Evolutionary conservation across 2,113 vertebrate genomes (phyloP), one percentile per base, ranked within the genome.

Genomic region (Arenaria interpres): DNA sequence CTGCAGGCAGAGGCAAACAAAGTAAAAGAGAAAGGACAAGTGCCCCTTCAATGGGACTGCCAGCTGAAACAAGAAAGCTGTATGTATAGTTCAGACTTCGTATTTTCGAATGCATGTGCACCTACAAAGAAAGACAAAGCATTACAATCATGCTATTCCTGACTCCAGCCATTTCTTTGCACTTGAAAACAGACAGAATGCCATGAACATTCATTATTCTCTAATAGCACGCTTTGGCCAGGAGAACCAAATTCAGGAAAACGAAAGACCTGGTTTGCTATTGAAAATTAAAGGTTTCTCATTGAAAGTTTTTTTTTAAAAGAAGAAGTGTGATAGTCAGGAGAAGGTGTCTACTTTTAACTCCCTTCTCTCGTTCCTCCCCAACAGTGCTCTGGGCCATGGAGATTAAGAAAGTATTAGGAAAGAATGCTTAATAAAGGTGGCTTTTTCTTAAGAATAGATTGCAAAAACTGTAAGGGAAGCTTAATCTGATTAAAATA

Each of bases 401-500:
- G 16, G 73, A 89, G 53, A 50, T 75, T 93, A 95, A 92, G 73
- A 72, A 93, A 95, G 68, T n/a, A 68, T 84, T 82, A 95, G 73
- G 75, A 91, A 92, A 90, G 53, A 94, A 95, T n/a, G n/a, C 6
- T n/a, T 73, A 87, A 92, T 62, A 95, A 93, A 88, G 39, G 75
- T 59, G 37, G 19, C 63, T 67, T 81, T 86, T 85, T 67, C 53
- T 53, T 72, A 77, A 89, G 43, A 72, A 57, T 32, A 62, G 54
- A 76, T 82, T 78, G 41, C 41, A 77, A 57, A 90, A 94, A 93
- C 30, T 56, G n/a, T 64, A 90, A 90, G 35, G 35, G 72, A 74
- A 86, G 11, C 10, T 64, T 92, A 89, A 95, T 92, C 75, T 93
- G 71, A 96, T 97, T 86, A 96, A 96, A 95, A 87, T 66, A 95